Conservation (phyloP, 2,888 invertebrate species). For the Patella pellucida region DNA sequence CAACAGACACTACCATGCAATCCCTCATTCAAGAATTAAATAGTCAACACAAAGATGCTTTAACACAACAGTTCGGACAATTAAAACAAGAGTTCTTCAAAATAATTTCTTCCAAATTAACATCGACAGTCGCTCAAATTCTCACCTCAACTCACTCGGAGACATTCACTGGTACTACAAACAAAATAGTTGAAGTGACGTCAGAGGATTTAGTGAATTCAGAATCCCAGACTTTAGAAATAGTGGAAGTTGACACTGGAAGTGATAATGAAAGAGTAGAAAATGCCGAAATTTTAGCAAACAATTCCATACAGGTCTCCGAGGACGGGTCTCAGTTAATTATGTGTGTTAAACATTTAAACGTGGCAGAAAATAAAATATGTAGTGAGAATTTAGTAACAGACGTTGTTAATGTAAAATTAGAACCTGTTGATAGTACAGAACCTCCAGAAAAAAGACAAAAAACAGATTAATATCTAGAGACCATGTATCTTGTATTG, state of each 20-base stretch:
- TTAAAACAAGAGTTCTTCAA: conserved; percentile 5
- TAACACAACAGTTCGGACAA: conserved; percentile 3
- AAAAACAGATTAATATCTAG: neutral
- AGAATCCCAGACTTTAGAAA: neutral
- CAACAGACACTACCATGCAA: neutral
- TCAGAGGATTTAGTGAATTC: neutral
- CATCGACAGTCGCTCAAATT: neutral
- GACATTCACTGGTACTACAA: neutral
- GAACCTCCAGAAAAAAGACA: neutral
- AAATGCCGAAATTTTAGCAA: neutral
- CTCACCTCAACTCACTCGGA: neutral
- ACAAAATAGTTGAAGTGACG: neutral
- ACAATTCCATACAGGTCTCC: neutral
- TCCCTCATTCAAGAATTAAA: neutral
- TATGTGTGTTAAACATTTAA: neutral
- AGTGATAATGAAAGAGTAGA: neutral
- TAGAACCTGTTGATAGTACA: neutral
- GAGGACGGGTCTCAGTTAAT: neutral
- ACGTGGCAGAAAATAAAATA: neutral
- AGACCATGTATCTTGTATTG: no score
- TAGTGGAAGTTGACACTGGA: neutral
- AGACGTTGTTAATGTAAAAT: neutral
- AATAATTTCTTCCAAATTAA: neutral
- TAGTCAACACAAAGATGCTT: conserved; percentile 7
- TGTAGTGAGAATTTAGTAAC: neutral